Evolutionary conservation across 2,888 invertebrate genomes (phyloP), one percentile per base, ranked within the genome.

Genomic region (Eurytoma californica): DNA sequence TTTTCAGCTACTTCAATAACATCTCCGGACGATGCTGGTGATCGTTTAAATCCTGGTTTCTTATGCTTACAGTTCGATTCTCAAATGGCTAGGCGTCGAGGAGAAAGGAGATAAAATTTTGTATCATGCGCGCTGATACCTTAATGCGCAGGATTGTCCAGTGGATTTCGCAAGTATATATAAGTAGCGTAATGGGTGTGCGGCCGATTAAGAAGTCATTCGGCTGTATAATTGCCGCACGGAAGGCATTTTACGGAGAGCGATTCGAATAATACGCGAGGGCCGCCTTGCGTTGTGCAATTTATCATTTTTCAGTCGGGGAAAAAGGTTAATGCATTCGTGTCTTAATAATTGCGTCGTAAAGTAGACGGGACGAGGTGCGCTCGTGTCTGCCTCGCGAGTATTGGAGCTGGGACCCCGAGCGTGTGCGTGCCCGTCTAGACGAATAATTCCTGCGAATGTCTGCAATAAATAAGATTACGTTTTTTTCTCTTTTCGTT

Each of bases 361-460:
- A 80, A 73, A 73, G 57, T 69, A 24, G 47, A n/a, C 67, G n/a
- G 39, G 39, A 57, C 63, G 63, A 39, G 61, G 16, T 9, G 39
- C 30, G 60, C 60, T 24, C 60, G 20, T 3, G 28, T 28, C 28
- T 28, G 20, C 47, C 57, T 51, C 57, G 60, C 16, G 51, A 24
- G 18, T 12, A 16, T 18, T 20, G 30, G 47, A 39, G 7, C 9
- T 7, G 39, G n/a, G 13, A n/a, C 18, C 68, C 20, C 14, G 39
- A 30, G 5, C 53, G 74, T 58, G 70, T 69, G 5, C 55, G 51
- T 51, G 51, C n/a, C 39, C 18, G 77, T 77, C 73, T 80, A 80
- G 80, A 80, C 77, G 53, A 73, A 77, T 80, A 77, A 77, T 77
- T 80, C 77, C 66, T 63, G 66, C 58, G 55, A 77, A 77, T 66